Base-by-base conservation (phyloP, 1,140 invertebrate species). In the Colletes gigas region DNA sequence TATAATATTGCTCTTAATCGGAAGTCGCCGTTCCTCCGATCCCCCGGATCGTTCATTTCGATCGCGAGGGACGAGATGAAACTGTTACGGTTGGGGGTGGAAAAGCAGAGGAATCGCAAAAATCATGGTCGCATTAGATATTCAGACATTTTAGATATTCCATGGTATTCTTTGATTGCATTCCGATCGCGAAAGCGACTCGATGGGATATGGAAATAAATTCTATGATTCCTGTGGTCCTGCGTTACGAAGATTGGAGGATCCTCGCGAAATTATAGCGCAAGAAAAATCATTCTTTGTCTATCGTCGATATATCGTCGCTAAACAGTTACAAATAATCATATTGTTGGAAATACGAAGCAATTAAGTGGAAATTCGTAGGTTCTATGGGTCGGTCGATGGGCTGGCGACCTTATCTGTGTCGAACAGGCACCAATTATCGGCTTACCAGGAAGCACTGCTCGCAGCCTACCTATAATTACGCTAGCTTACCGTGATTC, bases 341-440 rank as follows among this genome's bases (percentile, higher is more conserved):
- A 30, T 62, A 68, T 54, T n/a, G 44, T 12, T 44, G 50, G 47
- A 83, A 87, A 76, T 83, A 73, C 52, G 59, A 67, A 63, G 69
- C 41, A 69, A 86, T 83, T 86, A 86, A 65, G 52, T 55, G 59
- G 70, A 88, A 83, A 74, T 80, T 79, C 52, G 52, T 81, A 68
- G 66, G 19, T 30, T 39, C 44, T 39, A 47, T 52, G 52, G 57
- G 41, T 10, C 19, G 59, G 47, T 70, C 50, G 74, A 81, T 79
- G 41, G 39, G 52, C 60, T 63, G 17, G 59, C 71, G 70, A 86
- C 70, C 85, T 87, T 87, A 86, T 86, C 85, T 81, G 47, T 52
- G 41, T 39, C 57, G 63, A 86, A 87, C 84, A 83, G 85, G 41
- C 78, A 78, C 55, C 78, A 86, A 87, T 87, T 87, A 87, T 86